A percentile compares a stretch with the other conserved stretches of the same genome.
phyloP scores from a whole-genome alignment of 2,797 vertebrate species.

The Esox masquinongy region DNA sequence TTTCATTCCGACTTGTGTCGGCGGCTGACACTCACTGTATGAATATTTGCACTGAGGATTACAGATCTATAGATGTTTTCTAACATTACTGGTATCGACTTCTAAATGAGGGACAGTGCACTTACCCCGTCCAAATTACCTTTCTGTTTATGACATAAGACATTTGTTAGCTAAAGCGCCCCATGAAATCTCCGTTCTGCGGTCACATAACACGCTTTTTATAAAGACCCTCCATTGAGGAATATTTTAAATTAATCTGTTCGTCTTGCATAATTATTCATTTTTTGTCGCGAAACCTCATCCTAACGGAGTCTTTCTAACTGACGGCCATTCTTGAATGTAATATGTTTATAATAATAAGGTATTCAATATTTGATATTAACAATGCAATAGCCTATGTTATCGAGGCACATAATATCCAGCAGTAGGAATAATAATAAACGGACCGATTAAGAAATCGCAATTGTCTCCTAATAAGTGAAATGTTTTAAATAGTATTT shows the following conservation, averaged over 20 bases:
- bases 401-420: not conserved
- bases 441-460: not conserved
- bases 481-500: not conserved
- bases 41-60: constrained; percentile 26
- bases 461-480: not conserved
- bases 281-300: not conserved
- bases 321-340: not conserved
- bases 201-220: not conserved
- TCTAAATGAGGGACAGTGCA: constrained; percentile 19
- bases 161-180: constrained; percentile 8
- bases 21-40: constrained; percentile 33
- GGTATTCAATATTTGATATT: not conserved
- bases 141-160: constrained; percentile 20
- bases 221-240: not conserved
- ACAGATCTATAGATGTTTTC: constrained; percentile 34
- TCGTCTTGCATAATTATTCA: not conserved
- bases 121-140: constrained; percentile 16
- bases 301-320: not conserved
- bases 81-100: constrained; percentile 27
- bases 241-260: not conserved
- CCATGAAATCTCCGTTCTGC: not conserved
- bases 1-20: constrained; percentile 1
- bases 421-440: not conserved
- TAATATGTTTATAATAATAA: not conserved
- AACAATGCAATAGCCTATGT: not conserved